Evolutionary conservation across 2,797 vertebrate genomes (phyloP), one percentile per base, ranked within the genome.

Genomic region (Lithobates pipiens): DNA sequence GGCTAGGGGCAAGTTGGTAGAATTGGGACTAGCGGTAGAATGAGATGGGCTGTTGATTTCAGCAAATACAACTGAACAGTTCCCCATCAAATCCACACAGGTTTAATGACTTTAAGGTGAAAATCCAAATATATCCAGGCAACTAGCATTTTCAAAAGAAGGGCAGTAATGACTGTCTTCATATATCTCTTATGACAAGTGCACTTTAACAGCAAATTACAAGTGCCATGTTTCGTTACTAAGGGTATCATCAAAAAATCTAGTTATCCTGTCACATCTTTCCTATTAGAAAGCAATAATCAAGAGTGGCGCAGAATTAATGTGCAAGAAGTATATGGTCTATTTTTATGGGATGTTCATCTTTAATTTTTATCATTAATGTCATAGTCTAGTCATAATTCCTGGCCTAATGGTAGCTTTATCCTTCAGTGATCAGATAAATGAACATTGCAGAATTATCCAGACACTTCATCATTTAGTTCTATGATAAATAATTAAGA

Each of bases 371-470:
- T 79, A 44, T 85, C 84, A 86, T 81, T 76, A 86, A 81, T 86
- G 78, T 86, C 78, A 86, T 76, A 86, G 75, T 57, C 65, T 76
- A 81, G 84, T 82, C 72, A 86, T 86, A 86, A 81, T 81, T 86
- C 74, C 80, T 86, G 67, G 78, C 78, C 84, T 86, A 86, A 86
- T 86, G 78, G 73, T 86, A 86, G 84, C 78, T 86, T 81, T 86
- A 86, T 82, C 84, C 79, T 86, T 86, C 84, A 86, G 63, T 82
- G 78, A 80, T 86, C 84, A 86, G 73, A 86, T 82, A 86, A 86
- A 86, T 86, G 84, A 86, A 46, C 78, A 71, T 61, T 86, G 79
- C 73, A 77, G 73, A 76, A 82, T 71, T 86, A 86, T 76, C 65
- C 73, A 77, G 84, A 80, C 63, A 80, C 77, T 85, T 80, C 42